phyloP scores from a whole-genome alignment of 2,113 vertebrate genomes.

The Muntiacus reevesi region DNA sequence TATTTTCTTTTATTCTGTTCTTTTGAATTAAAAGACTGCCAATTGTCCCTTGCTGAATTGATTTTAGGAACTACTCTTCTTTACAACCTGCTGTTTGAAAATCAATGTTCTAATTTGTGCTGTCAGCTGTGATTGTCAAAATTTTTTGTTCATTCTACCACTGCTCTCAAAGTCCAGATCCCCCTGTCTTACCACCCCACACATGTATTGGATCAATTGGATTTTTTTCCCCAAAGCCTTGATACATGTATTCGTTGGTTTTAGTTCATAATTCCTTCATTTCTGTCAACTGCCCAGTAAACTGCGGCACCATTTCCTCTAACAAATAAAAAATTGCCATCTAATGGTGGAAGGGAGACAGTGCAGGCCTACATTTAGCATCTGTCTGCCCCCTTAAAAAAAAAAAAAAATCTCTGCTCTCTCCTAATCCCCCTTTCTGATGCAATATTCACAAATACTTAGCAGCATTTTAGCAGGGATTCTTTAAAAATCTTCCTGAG shows the following conservation, averaged over 20 bases:
- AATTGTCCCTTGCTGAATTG: not conserved
- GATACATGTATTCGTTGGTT: not conserved
- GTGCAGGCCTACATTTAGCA: not conserved
- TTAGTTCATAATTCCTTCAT: not conserved
- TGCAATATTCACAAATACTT: not conserved
- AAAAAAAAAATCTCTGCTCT: not conserved
- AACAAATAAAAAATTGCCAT: constrained; percentile 35
- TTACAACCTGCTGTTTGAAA: constrained; percentile 30
- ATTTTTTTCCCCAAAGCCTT: not conserved
- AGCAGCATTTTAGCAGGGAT: not conserved
- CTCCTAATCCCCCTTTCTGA: not conserved
- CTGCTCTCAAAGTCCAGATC: not conserved
- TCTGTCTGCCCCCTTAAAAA: not conserved
- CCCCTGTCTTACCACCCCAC: not conserved
- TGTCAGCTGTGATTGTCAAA: not conserved
- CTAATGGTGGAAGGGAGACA: constrained; percentile 21
- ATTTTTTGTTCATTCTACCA: not conserved
- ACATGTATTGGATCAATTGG: not conserved
- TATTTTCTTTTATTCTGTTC: constrained; percentile 1
- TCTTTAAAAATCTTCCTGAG: not conserved
- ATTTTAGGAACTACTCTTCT: constrained; percentile 22
- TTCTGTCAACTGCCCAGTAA: not conserved
- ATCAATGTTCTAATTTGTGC: constrained; percentile 24
- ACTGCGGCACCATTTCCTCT: not conserved
- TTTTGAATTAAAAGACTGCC: constrained; percentile 30